Base-by-base conservation (phyloP, 1,140 invertebrate genomes). In the Drosophila aff. region DNA sequence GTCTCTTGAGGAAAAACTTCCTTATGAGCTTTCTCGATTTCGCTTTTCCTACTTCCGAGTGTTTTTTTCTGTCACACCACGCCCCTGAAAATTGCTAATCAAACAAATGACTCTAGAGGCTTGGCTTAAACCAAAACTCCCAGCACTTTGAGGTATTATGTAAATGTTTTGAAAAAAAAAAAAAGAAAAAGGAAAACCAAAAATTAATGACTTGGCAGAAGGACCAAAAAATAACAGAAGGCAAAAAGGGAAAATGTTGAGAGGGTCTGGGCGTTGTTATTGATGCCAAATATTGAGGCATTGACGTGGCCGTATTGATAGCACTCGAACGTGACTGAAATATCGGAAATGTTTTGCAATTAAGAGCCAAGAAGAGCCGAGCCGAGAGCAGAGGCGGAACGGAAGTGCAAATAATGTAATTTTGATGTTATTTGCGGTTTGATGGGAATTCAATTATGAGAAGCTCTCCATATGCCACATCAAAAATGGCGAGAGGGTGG, bases 251-350 rank as follows among this genome's bases (percentile, higher is more conserved):
- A 53, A 55, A 53, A 61, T 52, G 69, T 68, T 59, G 47, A 49
- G 69, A 55, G 44, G 68, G 46, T 40, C 65, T 61, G 46, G 44
- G 38, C 33, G 26, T 40, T 28, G 71, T 41, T 36, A 75, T 23
- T 36, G 69, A 40, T 53, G 41, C 49, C 69, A 38, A 49, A 63
- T 46, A 76, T 76, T 64, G 79, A 57, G 47, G 63, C 59, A 67
- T 86, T 86, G 82, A 85, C 77, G 61, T 46, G 63, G 59, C 64
- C 58, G 65, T 85, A 82, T 86, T 82, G 76, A 79, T 82, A 64
- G 57, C 83, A 89, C 80, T 89, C 74, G 80, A 80, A 84, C 84
- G 84, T 89, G 84, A 83, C 81, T 69, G 50, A 89, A 90, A 90
- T 89, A 81, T 89, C 79, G 78, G 78, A 90, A 90, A 81, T 84